Base-by-base conservation (phyloP, 2,888 invertebrate species). In the Trachelus tabidus region DNA sequence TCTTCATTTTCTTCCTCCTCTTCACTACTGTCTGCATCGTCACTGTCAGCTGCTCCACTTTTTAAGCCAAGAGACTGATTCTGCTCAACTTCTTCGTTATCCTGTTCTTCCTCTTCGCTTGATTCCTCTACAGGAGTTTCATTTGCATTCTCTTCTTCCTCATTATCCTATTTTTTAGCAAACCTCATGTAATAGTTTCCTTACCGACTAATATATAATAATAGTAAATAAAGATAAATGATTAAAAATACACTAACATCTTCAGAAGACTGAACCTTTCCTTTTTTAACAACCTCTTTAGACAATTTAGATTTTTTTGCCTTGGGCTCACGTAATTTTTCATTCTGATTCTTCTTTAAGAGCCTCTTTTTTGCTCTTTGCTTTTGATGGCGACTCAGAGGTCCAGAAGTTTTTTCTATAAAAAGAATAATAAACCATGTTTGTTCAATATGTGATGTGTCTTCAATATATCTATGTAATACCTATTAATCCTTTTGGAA, bases 331-430 rank as follows among this genome's bases (percentile, higher is more conserved):
- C 81, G 82, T 80, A 81, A 71, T 71, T 31, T 34, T 77, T 71
- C n/a, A 34, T 87, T 85, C 31, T 80, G 78, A 40, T 81, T 77
- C 78, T 84, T 83, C 79, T 89, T 91, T 34, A 85, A 34, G 30
- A 91, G 88, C 76, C 96, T 92, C 83, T 95, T 95, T 11, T 93
- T 94, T 12, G 93, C 93, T 75, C 96, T 93, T 88, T 95, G 94
- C 85, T 94, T 95, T 86, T 96, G 96, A 77, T 94, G 93, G 86
- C 95, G 96, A 81, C 95, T 95, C 30, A 96, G 89, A 83, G 93
- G 94, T n/a, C 90, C 91, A 37, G 90, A 89, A 37, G 92, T 92
- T 81, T 93, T 93, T 77, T 93, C 94, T 85, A 86, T 83, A 83
- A 81, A 75, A 35, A 77, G 77, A 23, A 71, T 31, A 31, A 34